Percentiles rank a stretch among this genome's conserved stretches.
Evolutionary conservation across 2,797 vertebrate species (phyloP).

Genomic region (Lagocephalus sceleratus): DNA sequence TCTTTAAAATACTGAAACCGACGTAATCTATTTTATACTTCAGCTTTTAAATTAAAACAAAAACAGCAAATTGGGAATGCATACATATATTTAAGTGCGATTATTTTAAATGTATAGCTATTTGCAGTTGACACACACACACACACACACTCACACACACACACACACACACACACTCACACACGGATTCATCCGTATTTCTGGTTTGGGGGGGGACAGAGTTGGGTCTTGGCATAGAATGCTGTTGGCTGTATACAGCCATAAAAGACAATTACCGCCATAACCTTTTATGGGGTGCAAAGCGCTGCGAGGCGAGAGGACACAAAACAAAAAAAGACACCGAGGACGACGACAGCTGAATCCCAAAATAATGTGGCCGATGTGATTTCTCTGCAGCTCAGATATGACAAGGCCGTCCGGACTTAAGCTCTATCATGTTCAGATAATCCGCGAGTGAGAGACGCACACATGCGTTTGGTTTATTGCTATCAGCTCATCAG

Average conservation of each 20-base stretch:
- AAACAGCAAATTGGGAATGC: background rate
- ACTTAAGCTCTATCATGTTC: background rate
- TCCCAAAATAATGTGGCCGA: slow-evolving; percentile 57
- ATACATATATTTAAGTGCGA: background rate
- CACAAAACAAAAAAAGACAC: slow-evolving; percentile 70
- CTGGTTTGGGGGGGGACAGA: slow-evolving; percentile 48
- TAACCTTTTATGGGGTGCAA: slow-evolving; percentile 98
- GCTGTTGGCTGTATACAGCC: slow-evolving; percentile 82
- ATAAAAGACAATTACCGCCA: slow-evolving; percentile 97
- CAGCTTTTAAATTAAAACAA: background rate
- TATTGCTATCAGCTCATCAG: background rate
- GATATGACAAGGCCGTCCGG: slow-evolving; percentile 35
- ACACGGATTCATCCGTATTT: slow-evolving; percentile 20
- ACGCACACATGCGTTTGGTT: background rate
- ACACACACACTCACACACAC: slow-evolving; percentile 8
- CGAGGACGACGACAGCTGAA: slow-evolving; percentile 65
- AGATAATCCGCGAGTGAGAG: background rate
- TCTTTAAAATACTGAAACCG: background rate
- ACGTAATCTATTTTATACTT: background rate
- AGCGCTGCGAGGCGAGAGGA: slow-evolving; percentile 82
- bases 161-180: slow-evolving; percentile 11
- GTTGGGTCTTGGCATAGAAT: slow-evolving; percentile 79
- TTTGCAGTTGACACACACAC: background rate
- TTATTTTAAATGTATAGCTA: background rate
- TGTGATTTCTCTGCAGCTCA: slow-evolving; percentile 23